These are phyloP conservation scores for Nilaparvata lugens DNA, from an alignment of 1,140 invertebrate species.

Conservation along the genomic window DNA sequence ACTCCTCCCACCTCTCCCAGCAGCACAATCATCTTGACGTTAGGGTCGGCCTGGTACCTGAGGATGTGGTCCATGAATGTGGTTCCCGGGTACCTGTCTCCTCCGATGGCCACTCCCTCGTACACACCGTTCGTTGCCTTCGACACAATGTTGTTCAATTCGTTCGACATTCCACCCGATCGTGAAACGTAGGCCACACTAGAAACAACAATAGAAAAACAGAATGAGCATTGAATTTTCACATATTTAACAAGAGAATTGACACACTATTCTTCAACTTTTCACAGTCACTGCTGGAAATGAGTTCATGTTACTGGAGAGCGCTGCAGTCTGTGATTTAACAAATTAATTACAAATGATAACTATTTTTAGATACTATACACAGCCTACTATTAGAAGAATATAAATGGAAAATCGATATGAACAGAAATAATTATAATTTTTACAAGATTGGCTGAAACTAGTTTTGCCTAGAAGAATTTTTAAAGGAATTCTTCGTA, in stretches of 20 bases:
- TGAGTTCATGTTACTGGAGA: no score
- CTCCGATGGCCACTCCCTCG: constrained; percentile 98
- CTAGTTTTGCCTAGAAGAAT: no score
- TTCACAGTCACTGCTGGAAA: no score
- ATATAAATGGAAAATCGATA: no score
- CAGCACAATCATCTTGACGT: constrained; percentile 88
- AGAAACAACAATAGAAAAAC: constrained; percentile 21
- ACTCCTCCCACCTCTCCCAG: constrained; percentile 97
- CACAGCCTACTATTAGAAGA: no score
- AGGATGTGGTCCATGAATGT: constrained; percentile 98
- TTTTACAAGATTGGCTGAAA: no score
- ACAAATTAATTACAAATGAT: no score
- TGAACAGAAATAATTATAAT: no score
- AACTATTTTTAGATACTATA: no score
- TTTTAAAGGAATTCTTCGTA: no score
- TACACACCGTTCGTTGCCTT: constrained; percentile 95
- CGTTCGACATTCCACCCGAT: constrained; percentile 99
- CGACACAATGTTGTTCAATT: constrained; percentile 97
- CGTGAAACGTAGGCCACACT: constrained; percentile 97
- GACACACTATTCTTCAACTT: no score
- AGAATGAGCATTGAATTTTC: background rate
- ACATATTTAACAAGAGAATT: background rate
- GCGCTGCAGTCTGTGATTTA: no score
- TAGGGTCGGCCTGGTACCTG: constrained; percentile 61
- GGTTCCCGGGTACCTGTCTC: constrained; percentile 95